phyloP scores from a whole-genome alignment of 2,888 invertebrate genomes.

The Drosophila aldrichi region DNA sequence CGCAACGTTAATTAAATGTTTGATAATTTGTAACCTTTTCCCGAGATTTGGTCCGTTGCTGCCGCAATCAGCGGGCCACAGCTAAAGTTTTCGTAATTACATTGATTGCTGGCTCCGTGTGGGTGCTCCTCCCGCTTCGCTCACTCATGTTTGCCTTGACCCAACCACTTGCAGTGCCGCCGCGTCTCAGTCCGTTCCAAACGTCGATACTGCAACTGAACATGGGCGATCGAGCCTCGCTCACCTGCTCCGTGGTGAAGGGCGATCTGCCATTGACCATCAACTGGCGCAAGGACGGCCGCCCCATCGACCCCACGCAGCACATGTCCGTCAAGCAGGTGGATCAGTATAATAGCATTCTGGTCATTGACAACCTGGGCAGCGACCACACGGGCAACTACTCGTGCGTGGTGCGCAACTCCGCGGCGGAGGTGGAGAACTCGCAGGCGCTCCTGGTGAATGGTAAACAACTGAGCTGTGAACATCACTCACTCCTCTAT shows the following conservation, averaged over 20 bases:
- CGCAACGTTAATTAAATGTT: slow-evolving; percentile 74
- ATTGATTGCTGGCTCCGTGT: slow-evolving; percentile 22
- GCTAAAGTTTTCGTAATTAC: slow-evolving; percentile 14
- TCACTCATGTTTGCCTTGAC: slow-evolving; percentile 41
- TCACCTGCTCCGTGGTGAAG: slow-evolving; percentile 91
- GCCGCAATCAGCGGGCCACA: slow-evolving; percentile 18
- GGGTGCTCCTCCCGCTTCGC: slow-evolving; percentile 16
- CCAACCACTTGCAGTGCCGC: slow-evolving; percentile 87
- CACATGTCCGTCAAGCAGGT: slow-evolving; percentile 90
- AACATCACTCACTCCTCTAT: not conserved
- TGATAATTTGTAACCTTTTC: slow-evolving; percentile 68
- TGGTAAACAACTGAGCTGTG: slow-evolving; percentile 87
- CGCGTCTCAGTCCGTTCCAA: slow-evolving; percentile 91
- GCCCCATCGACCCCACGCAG: slow-evolving; percentile 88
- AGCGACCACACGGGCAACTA: slow-evolving; percentile 92
- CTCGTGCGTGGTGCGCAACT: slow-evolving; percentile 90
- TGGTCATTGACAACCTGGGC: slow-evolving; percentile 91
- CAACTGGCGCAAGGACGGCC: slow-evolving; percentile 91
- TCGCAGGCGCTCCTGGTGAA: slow-evolving; percentile 91
- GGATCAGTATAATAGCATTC: slow-evolving; percentile 91
- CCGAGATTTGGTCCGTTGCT: slow-evolving; percentile 18
- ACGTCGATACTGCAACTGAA: slow-evolving; percentile 89
- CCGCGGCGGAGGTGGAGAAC: slow-evolving; percentile 90
- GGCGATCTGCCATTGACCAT: slow-evolving; percentile 92
- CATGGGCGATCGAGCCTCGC: slow-evolving; percentile 90